Evolutionary conservation across 2,797 vertebrate genomes (phyloP), one percentile per base, ranked within the genome.

Genomic region (Gallinago stenura): DNA sequence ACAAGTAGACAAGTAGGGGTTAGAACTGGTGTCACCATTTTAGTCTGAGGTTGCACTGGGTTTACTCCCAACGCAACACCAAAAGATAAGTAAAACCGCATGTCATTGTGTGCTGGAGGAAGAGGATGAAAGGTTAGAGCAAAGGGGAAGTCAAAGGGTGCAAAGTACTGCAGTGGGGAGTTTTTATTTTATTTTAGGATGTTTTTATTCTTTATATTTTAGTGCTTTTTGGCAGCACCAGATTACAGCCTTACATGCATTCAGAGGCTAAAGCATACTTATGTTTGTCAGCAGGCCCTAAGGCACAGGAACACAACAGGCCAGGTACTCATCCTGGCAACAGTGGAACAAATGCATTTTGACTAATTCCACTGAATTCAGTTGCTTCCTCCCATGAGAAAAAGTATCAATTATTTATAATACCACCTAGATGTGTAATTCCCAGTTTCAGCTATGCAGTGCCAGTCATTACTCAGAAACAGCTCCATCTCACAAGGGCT

Each of bases 271-370:
- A 78, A 81, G 37, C 61, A 89, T 16, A 14, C 13, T 35, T 39
- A 51, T 30, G 28, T 53, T 62, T 87, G 64, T 46, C 75, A 85
- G 68, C 0, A 66, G 39, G n/a, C 31, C 71, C 81, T n/a, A 77
- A 60, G 64, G 62, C 81, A 68, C 24, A 91, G 61, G 41, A 83
- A 54, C 13, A 41, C 24, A 76, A 16, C n/a, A 50, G 57, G 30
- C 26, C 57, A 75, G 79, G 53, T 35, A 68, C 37, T 5, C 6
- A 43, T 57, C 82, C 7, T 31, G 69, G 61, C 0, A 1, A 51
- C 79, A 93, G 20, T 26, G 56, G 53, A 86, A 85, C 43, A 89
- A 95, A 94, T 56, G 46, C 21, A 56, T 88, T 89, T 80, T 78
- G 87, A 83, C 65, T 83, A 85, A 91, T 80, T 83, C 72, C 58